These are phyloP conservation scores for Coturnix japonica DNA, from an alignment of 2,113 vertebrate genomes.

Conservation along the genomic window DNA sequence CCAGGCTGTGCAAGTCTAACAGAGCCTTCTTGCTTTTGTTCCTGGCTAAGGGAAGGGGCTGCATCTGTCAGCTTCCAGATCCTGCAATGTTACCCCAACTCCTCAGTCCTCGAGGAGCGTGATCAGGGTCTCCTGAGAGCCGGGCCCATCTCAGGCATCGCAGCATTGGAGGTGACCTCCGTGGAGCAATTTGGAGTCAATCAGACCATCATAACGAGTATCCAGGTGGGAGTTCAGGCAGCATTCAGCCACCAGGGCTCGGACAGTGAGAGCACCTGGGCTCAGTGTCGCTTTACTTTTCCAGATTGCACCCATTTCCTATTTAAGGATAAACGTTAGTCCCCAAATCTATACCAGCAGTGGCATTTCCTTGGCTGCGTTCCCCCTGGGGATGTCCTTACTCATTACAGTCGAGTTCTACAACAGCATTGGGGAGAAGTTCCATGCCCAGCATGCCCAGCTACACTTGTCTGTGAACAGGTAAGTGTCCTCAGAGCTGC, in stretches of 20 bases:
- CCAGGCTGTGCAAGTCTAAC: neutral
- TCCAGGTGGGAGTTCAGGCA: constrained; percentile 61
- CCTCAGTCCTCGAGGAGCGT: constrained; percentile 69
- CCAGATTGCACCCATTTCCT: constrained; percentile 76
- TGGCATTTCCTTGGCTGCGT: constrained; percentile 47
- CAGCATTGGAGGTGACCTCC: constrained; percentile 76
- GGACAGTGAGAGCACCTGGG: neutral
- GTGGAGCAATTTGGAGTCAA: constrained; percentile 77
- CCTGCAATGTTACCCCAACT: constrained; percentile 72
- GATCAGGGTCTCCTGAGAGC: constrained; percentile 70
- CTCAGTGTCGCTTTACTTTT: neutral
- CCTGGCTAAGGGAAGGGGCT: constrained; percentile 67
- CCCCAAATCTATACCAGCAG: constrained; percentile 52
- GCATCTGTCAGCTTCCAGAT: constrained; percentile 65
- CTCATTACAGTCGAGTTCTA: constrained; percentile 71
- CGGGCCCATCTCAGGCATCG: constrained; percentile 69
- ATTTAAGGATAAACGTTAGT: constrained; percentile 63
- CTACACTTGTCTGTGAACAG: constrained; percentile 75
- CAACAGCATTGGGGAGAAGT: constrained; percentile 71
- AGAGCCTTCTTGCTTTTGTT: neutral
- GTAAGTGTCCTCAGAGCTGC: constrained; percentile 20
- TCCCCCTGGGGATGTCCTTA: constrained; percentile 74
- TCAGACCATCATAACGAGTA: constrained; percentile 73
- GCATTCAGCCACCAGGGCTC: neutral
- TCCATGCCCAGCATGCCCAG: constrained; percentile 69